These are phyloP conservation scores for Philaethria dido DNA, from an alignment of 2,888 invertebrate genomes.

Conservation along the genomic window DNA sequence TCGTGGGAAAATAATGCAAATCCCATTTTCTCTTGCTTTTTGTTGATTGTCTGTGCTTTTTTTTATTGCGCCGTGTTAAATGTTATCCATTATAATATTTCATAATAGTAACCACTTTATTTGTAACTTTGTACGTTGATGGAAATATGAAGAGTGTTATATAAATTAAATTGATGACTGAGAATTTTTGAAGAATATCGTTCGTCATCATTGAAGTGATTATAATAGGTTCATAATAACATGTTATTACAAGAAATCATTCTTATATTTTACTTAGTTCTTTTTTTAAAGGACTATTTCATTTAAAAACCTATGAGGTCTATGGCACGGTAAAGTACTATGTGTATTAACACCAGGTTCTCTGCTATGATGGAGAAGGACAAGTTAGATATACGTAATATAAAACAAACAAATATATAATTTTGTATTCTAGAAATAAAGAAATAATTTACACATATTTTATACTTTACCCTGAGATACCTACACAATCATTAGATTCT, in stretches of 20 bases:
- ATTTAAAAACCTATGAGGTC: too few species aligned
- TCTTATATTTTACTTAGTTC: too few species aligned
- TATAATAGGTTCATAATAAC: not conserved
- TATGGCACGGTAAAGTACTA: too few species aligned
- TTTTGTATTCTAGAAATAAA: too few species aligned
- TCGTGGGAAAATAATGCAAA: slow-evolving; percentile 67
- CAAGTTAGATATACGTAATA: too few species aligned
- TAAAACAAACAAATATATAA: too few species aligned
- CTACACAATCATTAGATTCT: slow-evolving; percentile 28
- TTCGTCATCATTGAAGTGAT: not conserved
- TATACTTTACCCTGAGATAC: not conserved
- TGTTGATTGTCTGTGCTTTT: slow-evolving; percentile 44
- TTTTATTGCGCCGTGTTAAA: slow-evolving; percentile 38
- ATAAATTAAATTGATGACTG: not conserved
- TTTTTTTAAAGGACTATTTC: too few species aligned
- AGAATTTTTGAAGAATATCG: not conserved
- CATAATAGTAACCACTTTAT: slow-evolving; percentile 15
- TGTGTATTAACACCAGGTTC: too few species aligned
- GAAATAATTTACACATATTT: too few species aligned
- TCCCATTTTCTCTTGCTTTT: slow-evolving; percentile 64
- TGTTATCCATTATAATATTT: slow-evolving; percentile 36
- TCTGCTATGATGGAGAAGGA: too few species aligned
- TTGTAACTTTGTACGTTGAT: not conserved
- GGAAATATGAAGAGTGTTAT: slow-evolving; percentile 15
- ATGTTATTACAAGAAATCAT: too few species aligned